Conservation (phyloP, 2,113 vertebrate species). For the Stictonetta naevosa region DNA sequence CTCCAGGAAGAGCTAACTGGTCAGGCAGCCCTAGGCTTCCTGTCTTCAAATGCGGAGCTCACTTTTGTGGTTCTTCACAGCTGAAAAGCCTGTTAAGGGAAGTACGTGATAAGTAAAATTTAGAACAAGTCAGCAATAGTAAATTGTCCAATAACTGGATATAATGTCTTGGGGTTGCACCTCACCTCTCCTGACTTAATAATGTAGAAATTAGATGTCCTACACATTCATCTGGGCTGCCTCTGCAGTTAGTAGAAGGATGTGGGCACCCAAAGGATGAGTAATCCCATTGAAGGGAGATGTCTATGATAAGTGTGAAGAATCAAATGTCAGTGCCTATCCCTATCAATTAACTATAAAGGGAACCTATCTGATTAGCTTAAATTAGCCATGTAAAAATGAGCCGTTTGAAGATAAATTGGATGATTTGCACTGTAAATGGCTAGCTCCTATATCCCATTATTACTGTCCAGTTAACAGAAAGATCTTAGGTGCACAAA, state of each 20-base stretch:
- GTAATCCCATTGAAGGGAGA: background rate
- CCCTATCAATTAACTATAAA: constrained; percentile 56
- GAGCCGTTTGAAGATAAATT: constrained; percentile 55
- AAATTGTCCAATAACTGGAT: background rate
- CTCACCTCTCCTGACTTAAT: background rate
- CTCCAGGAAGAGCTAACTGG: background rate
- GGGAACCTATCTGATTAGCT: constrained; percentile 43
- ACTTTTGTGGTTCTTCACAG: background rate
- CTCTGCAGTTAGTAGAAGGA: background rate
- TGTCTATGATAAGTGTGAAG: background rate
- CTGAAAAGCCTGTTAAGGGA: background rate
- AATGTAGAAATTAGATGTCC: background rate
- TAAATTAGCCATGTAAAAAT: constrained; percentile 57
- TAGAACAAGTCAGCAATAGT: background rate
- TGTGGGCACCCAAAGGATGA: background rate
- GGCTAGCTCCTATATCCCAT: constrained; percentile 22
- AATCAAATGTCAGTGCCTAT: background rate
- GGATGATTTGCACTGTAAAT: constrained; percentile 38
- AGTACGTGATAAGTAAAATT: background rate
- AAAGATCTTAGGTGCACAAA: background rate
- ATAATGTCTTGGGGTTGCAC: background rate
- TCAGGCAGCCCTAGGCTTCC: background rate
- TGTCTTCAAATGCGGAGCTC: background rate
- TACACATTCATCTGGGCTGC: background rate
- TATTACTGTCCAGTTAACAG: constrained; percentile 44